Evolutionary conservation across 2,113 vertebrate species (phyloP).

Genomic region (Mastomys natalensis): DNA sequence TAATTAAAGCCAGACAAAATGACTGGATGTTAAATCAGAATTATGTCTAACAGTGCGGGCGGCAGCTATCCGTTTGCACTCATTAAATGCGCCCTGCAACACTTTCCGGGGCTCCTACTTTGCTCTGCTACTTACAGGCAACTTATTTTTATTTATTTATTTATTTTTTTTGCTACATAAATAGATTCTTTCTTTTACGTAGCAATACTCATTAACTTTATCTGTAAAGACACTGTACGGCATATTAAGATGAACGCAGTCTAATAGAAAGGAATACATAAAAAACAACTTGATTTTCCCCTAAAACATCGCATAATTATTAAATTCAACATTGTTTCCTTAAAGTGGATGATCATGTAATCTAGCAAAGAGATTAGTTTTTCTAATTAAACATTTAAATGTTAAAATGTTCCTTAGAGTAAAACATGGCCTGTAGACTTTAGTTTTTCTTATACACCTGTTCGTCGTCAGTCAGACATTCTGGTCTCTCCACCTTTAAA

Average conservation of each 20-base stretch:
- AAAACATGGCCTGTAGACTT: slow-evolving; percentile 6
- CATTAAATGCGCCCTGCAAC: slow-evolving; percentile 61
- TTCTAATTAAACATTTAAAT: slow-evolving; percentile 24
- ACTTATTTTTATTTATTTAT: slow-evolving; percentile 19
- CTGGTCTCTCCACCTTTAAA: not conserved
- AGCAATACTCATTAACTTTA: slow-evolving; percentile 24
- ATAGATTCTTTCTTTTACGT: slow-evolving; percentile 49
- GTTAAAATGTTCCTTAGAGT: slow-evolving; percentile 18
- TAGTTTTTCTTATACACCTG: slow-evolving; percentile 34
- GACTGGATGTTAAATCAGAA: slow-evolving; percentile 78
- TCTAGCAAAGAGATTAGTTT: not conserved
- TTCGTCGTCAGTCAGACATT: slow-evolving; percentile 37
- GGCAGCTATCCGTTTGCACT: slow-evolving; percentile 13
- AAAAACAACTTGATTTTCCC: not conserved
- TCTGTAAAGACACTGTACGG: slow-evolving; percentile 39
- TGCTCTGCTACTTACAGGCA: slow-evolving; percentile 30
- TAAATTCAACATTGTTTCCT: slow-evolving; percentile 44
- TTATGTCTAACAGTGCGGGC: slow-evolving; percentile 56
- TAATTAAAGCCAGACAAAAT: slow-evolving; percentile 79
- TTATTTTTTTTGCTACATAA: not conserved
- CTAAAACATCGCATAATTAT: slow-evolving; percentile 20
- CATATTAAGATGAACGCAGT: slow-evolving; percentile 34
- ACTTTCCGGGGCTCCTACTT: slow-evolving; percentile 47
- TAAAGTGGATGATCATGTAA: slow-evolving; percentile 49
- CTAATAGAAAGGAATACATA: not conserved